Percentiles rank a stretch among this genome's conserved stretches.
Conservation (phyloP, 2,113 vertebrate species). For the Prunella himalayana region DNA sequence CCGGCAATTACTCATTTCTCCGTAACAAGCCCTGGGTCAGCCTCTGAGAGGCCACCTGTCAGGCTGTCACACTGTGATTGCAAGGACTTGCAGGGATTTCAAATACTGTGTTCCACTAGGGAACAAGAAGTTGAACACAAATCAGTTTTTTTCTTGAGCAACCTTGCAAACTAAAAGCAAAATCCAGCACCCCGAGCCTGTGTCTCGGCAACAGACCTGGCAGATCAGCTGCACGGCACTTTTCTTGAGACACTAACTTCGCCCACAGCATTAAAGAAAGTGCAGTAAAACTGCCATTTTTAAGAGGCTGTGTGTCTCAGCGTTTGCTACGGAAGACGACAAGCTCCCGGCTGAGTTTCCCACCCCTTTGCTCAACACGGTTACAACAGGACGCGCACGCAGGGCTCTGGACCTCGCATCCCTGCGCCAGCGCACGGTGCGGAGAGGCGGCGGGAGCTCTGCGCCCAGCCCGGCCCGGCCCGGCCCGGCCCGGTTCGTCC, state of each 20-base stretch:
- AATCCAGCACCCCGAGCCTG: not conserved
- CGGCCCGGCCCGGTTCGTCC: no score
- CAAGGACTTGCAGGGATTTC: not conserved
- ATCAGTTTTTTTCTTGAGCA: not conserved
- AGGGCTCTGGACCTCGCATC: not conserved
- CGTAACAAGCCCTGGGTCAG: not conserved
- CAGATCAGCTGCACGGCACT: not conserved
- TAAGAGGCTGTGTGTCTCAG: not conserved
- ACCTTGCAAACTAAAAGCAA: not conserved
- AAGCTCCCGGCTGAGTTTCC: not conserved
- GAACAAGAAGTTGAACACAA: not conserved
- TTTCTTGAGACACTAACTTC: not conserved
- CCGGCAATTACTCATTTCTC: not conserved
- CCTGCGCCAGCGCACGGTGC: accelerated
- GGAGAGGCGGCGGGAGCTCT: not conserved
- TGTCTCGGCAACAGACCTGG: not conserved
- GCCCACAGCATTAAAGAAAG: not conserved
- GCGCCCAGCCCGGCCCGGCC: no score
- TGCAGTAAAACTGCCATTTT: not conserved
- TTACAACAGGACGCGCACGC: no score
- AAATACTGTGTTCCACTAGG: not conserved
- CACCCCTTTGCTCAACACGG: not conserved
- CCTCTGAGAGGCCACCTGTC: not conserved
- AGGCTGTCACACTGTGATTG: not conserved
- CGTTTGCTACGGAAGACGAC: not conserved